These are phyloP conservation scores for Cacajao melanocephalus DNA, from an alignment of 2,797 vertebrate genomes.

Conservation along the genomic window DNA sequence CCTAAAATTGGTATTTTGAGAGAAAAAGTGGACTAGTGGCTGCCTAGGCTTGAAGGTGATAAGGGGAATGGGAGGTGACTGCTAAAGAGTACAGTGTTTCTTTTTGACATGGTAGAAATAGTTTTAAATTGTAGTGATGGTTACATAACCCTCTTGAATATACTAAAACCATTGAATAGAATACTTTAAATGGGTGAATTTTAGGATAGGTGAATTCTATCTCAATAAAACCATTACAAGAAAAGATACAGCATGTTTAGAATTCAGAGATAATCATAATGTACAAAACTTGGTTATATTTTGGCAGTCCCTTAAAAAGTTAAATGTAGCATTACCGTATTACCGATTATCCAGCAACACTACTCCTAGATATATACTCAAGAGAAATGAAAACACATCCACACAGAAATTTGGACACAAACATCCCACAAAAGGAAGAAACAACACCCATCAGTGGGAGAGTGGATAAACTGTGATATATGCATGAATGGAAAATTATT, in stretches of 20 bases:
- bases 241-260: background rate
- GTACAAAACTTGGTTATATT: background rate
- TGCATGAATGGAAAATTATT: background rate
- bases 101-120: background rate
- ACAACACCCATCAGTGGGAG: background rate
- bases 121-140: background rate
- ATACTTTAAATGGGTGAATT: background rate
- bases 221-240: background rate
- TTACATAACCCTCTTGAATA: background rate
- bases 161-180: background rate
- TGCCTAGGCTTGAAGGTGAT: background rate
- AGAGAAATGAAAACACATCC: background rate
- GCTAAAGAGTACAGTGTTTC: background rate
- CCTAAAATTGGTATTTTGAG: background rate
- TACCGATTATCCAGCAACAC: background rate
- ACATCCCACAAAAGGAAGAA: background rate
- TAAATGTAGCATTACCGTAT: background rate
- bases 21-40: background rate
- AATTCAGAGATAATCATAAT: conserved; percentile 15
- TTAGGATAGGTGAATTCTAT: background rate
- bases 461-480: background rate
- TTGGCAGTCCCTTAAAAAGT: background rate
- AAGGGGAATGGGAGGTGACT: accelerated
- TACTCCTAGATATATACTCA: background rate
- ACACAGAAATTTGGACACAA: background rate